Conservation (phyloP, 2,888 invertebrate genomes). For the Hydroisotoma schaefferi region DNA sequence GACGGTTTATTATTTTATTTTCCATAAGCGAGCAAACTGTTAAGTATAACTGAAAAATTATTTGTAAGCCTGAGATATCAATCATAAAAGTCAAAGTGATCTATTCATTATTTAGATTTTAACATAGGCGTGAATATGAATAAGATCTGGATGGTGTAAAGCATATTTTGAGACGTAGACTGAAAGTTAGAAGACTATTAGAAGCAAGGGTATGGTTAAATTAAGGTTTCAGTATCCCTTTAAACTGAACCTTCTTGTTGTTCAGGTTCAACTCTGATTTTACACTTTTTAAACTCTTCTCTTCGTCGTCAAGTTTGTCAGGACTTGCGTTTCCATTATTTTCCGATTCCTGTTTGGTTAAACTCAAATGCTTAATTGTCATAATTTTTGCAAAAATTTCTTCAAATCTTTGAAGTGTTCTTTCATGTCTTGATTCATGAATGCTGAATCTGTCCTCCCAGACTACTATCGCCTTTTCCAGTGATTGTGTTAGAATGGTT, state of each 20-base stretch:
- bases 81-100: too few species aligned
- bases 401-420: conserved; percentile 22
- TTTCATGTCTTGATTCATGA: conserved; percentile 24
- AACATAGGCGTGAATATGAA: too few species aligned
- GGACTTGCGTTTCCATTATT: neutral
- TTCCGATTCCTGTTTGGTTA: neutral
- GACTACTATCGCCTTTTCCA: conserved; percentile 9
- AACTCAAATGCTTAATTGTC: neutral
- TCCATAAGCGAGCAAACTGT: too few species aligned
- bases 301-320: neutral
- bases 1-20: too few species aligned
- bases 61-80: too few species aligned
- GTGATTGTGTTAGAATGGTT: neutral
- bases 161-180: too few species aligned
- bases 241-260: conserved; percentile 8
- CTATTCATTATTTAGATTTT: too few species aligned
- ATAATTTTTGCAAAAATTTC: conserved; percentile 7
- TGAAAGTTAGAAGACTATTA: too few species aligned
- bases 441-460: conserved; percentile 15
- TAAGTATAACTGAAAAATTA: too few species aligned
- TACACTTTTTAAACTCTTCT: too few species aligned
- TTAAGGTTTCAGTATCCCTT: conserved; percentile 9
- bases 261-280: neutral
- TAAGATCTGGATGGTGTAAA: too few species aligned
- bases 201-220: too few species aligned